Base-by-base conservation (phyloP, 1,140 invertebrate species). In the Melitaea cinxia region DNA sequence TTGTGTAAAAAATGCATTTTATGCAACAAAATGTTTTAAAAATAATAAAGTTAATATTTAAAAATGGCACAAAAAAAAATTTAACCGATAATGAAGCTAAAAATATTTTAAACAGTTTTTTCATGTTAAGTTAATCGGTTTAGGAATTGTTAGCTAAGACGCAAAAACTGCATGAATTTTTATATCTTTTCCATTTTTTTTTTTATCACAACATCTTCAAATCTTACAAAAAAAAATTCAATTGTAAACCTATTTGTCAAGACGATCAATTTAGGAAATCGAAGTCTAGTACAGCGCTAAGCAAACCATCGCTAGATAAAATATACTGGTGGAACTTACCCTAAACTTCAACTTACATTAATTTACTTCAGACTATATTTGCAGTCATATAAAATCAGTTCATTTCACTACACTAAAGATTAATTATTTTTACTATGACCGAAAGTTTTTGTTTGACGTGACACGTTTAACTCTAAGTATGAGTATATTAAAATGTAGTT, bases 21-120 rank as follows among this genome's bases (percentile, higher is more conserved):
- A 89, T 89, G 86, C 85, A 82, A 85, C 78, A 83, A 75, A 85
- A 84, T 78, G 81, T 85, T 86, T 82, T 81, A 69, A 77, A 85
- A 83, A 86, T 88, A 86, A 88, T 78, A 80, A n/a, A n/a, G n/a
- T n/a, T 83, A 89, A 87, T 85, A 85, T 82, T 89, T 83, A 83
- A 84, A 74, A 85, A 87, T 87, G 85, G 83, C 85, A 89, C 85
- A 81, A 80, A 87, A 33, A 83, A 63, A 82, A 84, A 86, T 83
- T 70, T 70, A 77, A 81, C 79, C 61, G 65, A 76, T 72, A 75
- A 70, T 80, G 73, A 73, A 71, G 69, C 70, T 73, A 83, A 84
- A 79, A 70, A 39, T 74, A 78, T 78, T 76, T 71, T 60, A 56
- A 65, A 69, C 56, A 37, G 45, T 30, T 45, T 23, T 4, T 15